Conservation (phyloP, 2,888 invertebrate genomes). For the Pelosia muscerda region DNA sequence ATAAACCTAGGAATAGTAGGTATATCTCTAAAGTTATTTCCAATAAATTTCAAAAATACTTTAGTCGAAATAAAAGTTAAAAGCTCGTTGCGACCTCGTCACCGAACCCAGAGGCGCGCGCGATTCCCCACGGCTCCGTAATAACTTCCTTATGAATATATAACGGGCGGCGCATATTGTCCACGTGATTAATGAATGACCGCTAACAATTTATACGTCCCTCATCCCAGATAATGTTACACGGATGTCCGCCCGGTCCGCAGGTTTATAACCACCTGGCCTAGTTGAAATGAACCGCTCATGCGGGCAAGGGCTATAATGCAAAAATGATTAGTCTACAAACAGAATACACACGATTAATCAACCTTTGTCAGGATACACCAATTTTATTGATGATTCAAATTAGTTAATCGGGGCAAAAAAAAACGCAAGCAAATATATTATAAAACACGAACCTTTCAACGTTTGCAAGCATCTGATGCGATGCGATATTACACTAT, state of each 20-base stretch:
- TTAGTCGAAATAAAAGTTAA: neutral
- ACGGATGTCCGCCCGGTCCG: neutral
- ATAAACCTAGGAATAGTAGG: no score
- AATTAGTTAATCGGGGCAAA: neutral
- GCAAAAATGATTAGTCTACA: neutral
- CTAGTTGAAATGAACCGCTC: neutral
- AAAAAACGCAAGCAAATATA: neutral
- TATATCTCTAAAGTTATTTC: no score
- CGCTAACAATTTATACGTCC: conserved; percentile 11
- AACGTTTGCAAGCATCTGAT: neutral
- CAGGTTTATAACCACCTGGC: neutral
- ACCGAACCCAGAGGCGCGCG: neutral
- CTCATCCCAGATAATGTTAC: neutral
- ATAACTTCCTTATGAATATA: conserved; percentile 1
- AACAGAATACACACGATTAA: neutral
- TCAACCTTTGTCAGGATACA: neutral
- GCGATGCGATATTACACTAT: neutral
- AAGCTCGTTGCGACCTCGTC: neutral
- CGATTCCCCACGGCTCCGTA: neutral
- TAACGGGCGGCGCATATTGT: neutral
- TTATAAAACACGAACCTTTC: neutral
- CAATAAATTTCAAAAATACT: neutral
- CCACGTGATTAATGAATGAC: conserved; percentile 12
- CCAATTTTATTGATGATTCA: neutral
- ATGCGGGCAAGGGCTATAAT: neutral